A percentile compares a stretch with the other conserved stretches of the same genome.
phyloP scores from a whole-genome alignment of 2,797 vertebrate species.

The Anabacerthia variegaticeps region DNA sequence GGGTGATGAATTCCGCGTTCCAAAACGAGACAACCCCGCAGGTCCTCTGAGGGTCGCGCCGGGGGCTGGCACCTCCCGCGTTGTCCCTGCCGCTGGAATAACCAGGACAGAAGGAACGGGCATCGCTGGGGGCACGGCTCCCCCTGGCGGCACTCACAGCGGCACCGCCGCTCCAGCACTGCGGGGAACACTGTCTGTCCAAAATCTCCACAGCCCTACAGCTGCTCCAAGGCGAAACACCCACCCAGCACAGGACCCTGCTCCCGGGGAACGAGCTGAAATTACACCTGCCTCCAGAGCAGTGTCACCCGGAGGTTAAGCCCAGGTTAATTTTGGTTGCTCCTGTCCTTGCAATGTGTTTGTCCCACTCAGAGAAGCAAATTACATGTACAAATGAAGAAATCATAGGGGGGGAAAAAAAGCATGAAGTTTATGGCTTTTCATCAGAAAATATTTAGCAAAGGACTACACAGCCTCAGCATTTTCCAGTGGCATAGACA shows the following conservation, averaged over 20 bases:
- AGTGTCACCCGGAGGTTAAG: neutral
- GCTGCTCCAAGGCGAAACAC: neutral
- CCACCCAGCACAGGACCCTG: accelerated
- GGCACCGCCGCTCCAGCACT: accelerated
- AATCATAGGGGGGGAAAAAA: neutral
- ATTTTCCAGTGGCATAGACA: neutral
- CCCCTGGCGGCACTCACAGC: neutral
- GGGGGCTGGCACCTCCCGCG: accelerated
- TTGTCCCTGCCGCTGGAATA: neutral
- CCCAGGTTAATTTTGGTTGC: neutral
- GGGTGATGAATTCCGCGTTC: accelerated
- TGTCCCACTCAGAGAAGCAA: neutral
- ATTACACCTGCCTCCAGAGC: neutral
- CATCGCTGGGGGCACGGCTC: neutral
- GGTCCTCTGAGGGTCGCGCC: accelerated
- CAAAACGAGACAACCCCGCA: accelerated
- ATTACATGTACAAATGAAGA: neutral
- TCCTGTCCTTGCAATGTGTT: neutral
- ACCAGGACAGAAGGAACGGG: accelerated
- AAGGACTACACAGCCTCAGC: neutral
- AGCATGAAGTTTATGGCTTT: neutral
- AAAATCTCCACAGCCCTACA: accelerated
- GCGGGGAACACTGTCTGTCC: neutral
- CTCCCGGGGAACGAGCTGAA: neutral
- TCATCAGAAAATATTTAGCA: neutral